phyloP scores from a whole-genome alignment of 2,888 invertebrate species.

The Brachyptera putata region DNA sequence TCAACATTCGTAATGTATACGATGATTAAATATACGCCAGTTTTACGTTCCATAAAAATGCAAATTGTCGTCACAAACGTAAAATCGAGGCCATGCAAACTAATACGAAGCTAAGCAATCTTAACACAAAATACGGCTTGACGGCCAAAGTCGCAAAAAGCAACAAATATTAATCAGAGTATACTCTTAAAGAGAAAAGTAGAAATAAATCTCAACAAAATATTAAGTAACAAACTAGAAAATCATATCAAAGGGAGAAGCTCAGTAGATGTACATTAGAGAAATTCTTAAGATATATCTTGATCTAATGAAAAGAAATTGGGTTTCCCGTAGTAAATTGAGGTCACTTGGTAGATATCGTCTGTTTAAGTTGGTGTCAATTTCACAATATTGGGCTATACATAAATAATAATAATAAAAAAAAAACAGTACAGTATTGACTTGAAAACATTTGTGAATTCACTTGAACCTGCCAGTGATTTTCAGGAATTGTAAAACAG shows the following conservation, averaged over 20 bases:
- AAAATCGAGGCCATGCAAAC: slow-evolving; percentile 3
- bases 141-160: background rate
- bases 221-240: slow-evolving; percentile 17
- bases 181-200: background rate
- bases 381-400: slow-evolving; percentile 9
- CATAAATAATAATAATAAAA: slow-evolving; percentile 4
- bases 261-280: no score
- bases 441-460: slow-evolving; percentile 12
- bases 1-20: slow-evolving; percentile 12
- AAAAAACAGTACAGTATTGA: slow-evolving; percentile 14
- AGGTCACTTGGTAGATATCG: slow-evolving; percentile 13
- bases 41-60: background rate
- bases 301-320: no score
- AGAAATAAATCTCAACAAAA: slow-evolving; percentile 13
- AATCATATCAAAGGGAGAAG: no score
- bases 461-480: slow-evolving; percentile 21
- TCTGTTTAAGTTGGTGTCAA: background rate
- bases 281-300: no score
- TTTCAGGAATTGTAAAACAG: background rate
- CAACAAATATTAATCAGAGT: slow-evolving; percentile 7
- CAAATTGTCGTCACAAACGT: background rate
- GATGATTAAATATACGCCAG: slow-evolving; percentile 14
- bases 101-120: background rate
- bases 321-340: slow-evolving; percentile 4
- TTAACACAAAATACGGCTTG: background rate